Percentiles rank a stretch among this genome's conserved stretches.
Conservation (phyloP, 2,113 vertebrate genomes). For the Mola mola region DNA sequence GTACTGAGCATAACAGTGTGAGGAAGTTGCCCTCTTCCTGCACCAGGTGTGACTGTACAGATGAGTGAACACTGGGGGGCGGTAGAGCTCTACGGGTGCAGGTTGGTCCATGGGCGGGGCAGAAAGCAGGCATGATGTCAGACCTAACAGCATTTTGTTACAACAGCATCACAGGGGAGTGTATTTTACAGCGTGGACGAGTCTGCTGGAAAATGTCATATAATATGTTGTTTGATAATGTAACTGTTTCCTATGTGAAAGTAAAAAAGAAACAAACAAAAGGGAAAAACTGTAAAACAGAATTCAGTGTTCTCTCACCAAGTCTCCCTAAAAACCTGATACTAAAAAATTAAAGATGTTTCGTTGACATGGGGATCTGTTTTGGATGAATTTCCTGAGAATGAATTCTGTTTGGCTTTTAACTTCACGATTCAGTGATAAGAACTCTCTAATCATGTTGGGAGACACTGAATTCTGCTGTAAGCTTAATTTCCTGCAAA, state of each 20-base stretch:
- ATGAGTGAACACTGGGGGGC: conserved; percentile 49
- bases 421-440: conserved; percentile 22
- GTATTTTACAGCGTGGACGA: conserved; percentile 17
- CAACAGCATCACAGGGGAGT: conserved; percentile 20
- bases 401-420: conserved; percentile 29
- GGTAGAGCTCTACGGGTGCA: conserved; percentile 36
- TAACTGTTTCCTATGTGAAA: conserved; percentile 38
- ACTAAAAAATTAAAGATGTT: not conserved
- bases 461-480: conserved; percentile 56
- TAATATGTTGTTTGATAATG: conserved; percentile 26
- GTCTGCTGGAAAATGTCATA: conserved; percentile 34
- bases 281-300: conserved; percentile 50
- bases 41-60: conserved; percentile 41
- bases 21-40: conserved; percentile 21
- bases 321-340: not conserved
- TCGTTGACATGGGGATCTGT: conserved; percentile 14
- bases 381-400: conserved; percentile 68
- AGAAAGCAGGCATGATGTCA: conserved; percentile 28
- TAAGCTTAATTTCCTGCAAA: conserved; percentile 16
- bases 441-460: conserved; percentile 24
- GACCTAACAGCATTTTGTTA: conserved; percentile 25
- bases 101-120: conserved; percentile 9
- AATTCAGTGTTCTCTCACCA: conserved; percentile 50
- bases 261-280: conserved; percentile 5
- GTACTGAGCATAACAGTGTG: conserved; percentile 26